A percentile compares a stretch with the other conserved stretches of the same genome.
phyloP scores from a whole-genome alignment of 2,797 vertebrate species.

The Catharus ustulatus region DNA sequence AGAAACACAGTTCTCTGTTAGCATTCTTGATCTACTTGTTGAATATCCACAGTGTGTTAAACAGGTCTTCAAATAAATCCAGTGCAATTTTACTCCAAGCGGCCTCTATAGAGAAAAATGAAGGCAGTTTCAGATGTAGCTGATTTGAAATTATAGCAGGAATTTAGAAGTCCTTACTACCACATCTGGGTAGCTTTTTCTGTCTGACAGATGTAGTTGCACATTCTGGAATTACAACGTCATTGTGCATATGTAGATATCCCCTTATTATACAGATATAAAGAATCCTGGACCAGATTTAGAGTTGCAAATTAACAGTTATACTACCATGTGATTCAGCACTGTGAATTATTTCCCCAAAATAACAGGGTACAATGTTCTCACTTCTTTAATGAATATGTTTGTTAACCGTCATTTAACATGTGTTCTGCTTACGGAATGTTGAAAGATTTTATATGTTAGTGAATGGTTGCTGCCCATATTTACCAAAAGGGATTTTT shows the following conservation, averaged over 20 bases:
- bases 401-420: not conserved
- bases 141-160: not conserved
- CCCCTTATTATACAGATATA: not conserved
- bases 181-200: not conserved
- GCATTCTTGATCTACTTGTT: not conserved
- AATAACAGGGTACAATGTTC: not conserved
- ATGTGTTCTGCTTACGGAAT: rapidly evolving
- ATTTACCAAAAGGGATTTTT: not conserved
- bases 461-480: not conserved
- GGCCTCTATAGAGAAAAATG: not conserved
- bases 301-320: not conserved
- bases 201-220: not conserved
- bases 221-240: not conserved
- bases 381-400: not conserved
- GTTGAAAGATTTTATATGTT: not conserved
- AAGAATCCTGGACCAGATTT: not conserved
- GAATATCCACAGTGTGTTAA: rapidly evolving
- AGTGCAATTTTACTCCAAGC: not conserved
- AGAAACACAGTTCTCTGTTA: not conserved
- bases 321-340: not conserved
- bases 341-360: not conserved
- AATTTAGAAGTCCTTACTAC: not conserved
- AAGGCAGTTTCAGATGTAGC: not conserved
- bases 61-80: not conserved
- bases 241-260: not conserved